phyloP scores from a whole-genome alignment of 1,140 invertebrate species.

The Copidosoma floridanum region DNA sequence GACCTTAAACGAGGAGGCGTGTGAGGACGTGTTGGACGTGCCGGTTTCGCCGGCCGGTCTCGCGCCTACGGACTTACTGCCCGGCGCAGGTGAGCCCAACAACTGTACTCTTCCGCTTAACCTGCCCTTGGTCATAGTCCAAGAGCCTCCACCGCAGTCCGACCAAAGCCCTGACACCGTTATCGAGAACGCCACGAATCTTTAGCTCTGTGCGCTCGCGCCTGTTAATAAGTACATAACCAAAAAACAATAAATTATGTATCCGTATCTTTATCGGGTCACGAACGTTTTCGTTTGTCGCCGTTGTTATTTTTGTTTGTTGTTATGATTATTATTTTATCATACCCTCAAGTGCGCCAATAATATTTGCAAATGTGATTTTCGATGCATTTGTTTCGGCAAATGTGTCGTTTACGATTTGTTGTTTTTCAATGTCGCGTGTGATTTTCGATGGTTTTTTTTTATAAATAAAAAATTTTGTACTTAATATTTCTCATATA shows the following conservation, averaged over 20 bases:
- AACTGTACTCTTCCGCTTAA: constrained; percentile 49
- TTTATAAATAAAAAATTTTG: too few relatives aligned
- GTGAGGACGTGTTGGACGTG: constrained; percentile 78
- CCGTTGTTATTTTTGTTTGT: too few relatives aligned
- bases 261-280: too few relatives aligned
- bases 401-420: too few relatives aligned
- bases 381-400: background rate
- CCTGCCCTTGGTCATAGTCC: constrained; percentile 55
- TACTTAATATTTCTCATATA: too few relatives aligned
- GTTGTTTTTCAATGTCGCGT: too few relatives aligned
- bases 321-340: too few relatives aligned
- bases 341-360: too few relatives aligned
- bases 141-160: constrained; percentile 49
- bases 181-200: constrained; percentile 11
- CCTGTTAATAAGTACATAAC: too few relatives aligned
- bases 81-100: constrained; percentile 55
- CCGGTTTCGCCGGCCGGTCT: constrained; percentile 41
- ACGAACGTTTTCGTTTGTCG: too few relatives aligned
- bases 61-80: constrained; percentile 45
- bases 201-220: too few relatives aligned
- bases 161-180: constrained; percentile 51
- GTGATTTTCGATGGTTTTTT: background rate
- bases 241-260: too few relatives aligned
- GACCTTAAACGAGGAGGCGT: constrained; percentile 87
- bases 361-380: background rate